These are phyloP conservation scores for Neodiprion pinetum DNA, from an alignment of 1,140 invertebrate genomes.

Conservation along the genomic window DNA sequence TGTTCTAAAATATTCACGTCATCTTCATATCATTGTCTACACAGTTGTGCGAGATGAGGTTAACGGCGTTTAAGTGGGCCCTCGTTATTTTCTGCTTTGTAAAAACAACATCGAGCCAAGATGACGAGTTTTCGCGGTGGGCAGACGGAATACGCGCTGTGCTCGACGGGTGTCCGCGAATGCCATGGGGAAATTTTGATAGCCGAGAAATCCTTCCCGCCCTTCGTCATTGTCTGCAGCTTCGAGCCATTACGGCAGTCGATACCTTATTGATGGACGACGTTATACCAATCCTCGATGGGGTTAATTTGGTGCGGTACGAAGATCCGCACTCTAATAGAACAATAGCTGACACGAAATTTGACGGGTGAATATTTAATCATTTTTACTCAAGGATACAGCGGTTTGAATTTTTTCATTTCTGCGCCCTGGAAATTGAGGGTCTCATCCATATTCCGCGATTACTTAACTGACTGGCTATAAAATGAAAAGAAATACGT, in stretches of 20 bases:
- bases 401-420: not conserved
- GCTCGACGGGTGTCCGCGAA: constrained; percentile 42
- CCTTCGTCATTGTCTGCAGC: constrained; percentile 44
- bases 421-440: not conserved
- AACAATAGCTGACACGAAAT: not conserved
- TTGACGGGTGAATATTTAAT: constrained; percentile 19
- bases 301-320: constrained; percentile 45
- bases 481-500: no score
- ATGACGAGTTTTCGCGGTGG: constrained; percentile 41
- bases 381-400: not conserved
- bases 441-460: no score
- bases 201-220: constrained; percentile 42
- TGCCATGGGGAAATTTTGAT: constrained; percentile 24
- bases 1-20: no score
- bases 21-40: not conserved
- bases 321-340: constrained; percentile 17
- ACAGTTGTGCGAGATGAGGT: constrained; percentile 13
- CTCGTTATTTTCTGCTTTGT: constrained; percentile 26
- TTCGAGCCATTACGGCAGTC: constrained; percentile 37
- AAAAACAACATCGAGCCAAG: constrained; percentile 16
- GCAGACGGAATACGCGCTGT: constrained; percentile 32
- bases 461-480: no score
- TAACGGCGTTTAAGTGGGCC: constrained; percentile 39
- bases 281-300: constrained; percentile 48
- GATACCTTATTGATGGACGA: constrained; percentile 44